Evolutionary conservation across 2,888 invertebrate genomes (phyloP), one percentile per base, ranked within the genome.

Genomic region (Proisotoma minuta): DNA sequence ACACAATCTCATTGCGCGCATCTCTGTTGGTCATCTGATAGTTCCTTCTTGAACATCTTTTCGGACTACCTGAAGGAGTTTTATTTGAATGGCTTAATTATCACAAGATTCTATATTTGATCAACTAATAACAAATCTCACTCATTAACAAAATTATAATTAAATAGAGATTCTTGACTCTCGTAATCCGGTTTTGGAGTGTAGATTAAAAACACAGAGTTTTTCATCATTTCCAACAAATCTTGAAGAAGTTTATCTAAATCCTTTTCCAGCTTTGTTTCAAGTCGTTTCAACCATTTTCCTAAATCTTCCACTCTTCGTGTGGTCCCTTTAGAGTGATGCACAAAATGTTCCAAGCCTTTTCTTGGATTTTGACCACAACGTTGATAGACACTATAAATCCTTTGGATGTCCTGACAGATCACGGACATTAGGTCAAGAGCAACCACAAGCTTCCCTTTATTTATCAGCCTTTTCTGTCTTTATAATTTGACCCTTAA

Each of bases 21-120:
- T 70, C 4, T 68, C 70, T 3, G 57, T 73, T n/a, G n/a, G n/a
- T n/a, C n/a, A n/a, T n/a, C 5, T 60, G 49, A 10, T 43, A 71
- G 69, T 72, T 70, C 64, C 62, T 68, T 26, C 49, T 69, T 48
- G 68, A 71, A 28, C 40, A 60, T 34, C 58, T 71, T 29, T 65
- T 65, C 50, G 69, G 69, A 52, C 40, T 66, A 3, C 71, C 69
- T 15, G 49, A 40, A 1, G 67, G 66, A 26, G 12, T 70, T 8
- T 59, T 71, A 22, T 47, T 62, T 20, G 59, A 68, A 18, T 71
- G 71, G 71, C 56, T 71, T 2, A 57, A 61, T 3, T 63, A 68
- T 29, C 59, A 68, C 8, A 60, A 63, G 20, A 47, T 71, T 3
- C 69, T 66, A 3, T 47, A 5, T 4, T 48, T 49, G n/a, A 29